A percentile compares a stretch with the other conserved stretches of the same genome.
phyloP scores from a whole-genome alignment of 1,140 invertebrate species.

The Octopus bimaculoides region DNA sequence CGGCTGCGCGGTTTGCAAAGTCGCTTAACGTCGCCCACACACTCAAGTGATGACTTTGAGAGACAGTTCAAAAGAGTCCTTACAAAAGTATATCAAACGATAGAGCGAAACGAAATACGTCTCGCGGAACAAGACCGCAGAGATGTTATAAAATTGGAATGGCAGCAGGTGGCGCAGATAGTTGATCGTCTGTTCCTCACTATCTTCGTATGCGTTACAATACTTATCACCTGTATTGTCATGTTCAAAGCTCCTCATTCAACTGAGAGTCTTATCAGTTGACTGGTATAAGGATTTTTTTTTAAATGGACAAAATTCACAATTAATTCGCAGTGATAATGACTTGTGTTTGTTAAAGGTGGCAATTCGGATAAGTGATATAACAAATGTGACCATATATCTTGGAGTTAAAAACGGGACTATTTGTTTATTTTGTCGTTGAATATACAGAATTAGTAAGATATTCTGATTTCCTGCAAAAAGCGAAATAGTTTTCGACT shows the following conservation, averaged over 20 bases:
- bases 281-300: not conserved
- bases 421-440: too few species aligned
- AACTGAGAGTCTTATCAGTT: constrained; percentile 9
- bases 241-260: constrained; percentile 16
- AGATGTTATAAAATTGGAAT: constrained; percentile 17
- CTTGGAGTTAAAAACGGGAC: too few species aligned
- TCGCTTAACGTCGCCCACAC: not conserved
- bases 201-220: constrained; percentile 15
- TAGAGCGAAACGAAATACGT: constrained; percentile 19
- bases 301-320: too few species aligned
- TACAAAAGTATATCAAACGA: constrained; percentile 17
- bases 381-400: too few species aligned
- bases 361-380: too few species aligned
- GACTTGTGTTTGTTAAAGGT: too few species aligned
- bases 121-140: constrained; percentile 15
- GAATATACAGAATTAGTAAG: too few species aligned
- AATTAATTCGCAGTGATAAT: too few species aligned
- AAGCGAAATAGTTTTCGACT: too few species aligned
- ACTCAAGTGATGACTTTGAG: constrained; percentile 11
- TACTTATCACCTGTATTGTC: constrained; percentile 10
- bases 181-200: constrained; percentile 17
- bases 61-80: constrained; percentile 18
- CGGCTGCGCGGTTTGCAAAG: not conserved
- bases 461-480: too few species aligned
- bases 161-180: constrained; percentile 19